phyloP scores from a whole-genome alignment of 2,113 vertebrate genomes.

The Cynocephalus volans region DNA sequence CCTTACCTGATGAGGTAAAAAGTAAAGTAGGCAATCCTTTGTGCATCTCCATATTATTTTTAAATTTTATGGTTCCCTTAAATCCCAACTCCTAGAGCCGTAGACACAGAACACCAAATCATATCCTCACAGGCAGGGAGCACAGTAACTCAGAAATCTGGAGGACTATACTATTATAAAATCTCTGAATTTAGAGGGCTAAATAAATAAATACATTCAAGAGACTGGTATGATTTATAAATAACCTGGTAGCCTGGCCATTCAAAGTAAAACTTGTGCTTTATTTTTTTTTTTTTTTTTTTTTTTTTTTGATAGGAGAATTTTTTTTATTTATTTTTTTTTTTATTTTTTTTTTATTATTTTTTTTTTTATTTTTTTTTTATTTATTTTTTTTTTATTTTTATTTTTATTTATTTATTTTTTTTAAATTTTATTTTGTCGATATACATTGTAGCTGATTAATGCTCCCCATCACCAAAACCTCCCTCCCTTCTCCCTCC shows the following conservation, averaged over 20 bases:
- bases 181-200: background rate
- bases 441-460: too few species aligned
- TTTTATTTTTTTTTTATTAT: too few species aligned
- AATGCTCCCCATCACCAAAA: too few species aligned
- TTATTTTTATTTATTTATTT: too few species aligned
- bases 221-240: background rate
- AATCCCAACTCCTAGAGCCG: background rate
- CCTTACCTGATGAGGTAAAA: background rate
- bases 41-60: background rate
- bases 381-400: too few species aligned
- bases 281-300: too few species aligned
- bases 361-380: too few species aligned
- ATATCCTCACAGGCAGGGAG: background rate
- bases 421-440: too few species aligned
- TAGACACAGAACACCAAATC: background rate
- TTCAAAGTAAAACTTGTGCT: background rate
- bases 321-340: too few species aligned
- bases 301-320: too few species aligned
- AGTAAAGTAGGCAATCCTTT: background rate
- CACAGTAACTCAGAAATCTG: background rate
- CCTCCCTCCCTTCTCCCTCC: too few species aligned
- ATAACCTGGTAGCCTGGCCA: background rate
- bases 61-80: background rate
- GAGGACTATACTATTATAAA: background rate
- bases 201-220: constrained; percentile 6